Evolutionary conservation across 92 coral and sea anemone species (phyloP), one percentile per base, ranked within the genome.

Genomic region (Porites divaricata): DNA sequence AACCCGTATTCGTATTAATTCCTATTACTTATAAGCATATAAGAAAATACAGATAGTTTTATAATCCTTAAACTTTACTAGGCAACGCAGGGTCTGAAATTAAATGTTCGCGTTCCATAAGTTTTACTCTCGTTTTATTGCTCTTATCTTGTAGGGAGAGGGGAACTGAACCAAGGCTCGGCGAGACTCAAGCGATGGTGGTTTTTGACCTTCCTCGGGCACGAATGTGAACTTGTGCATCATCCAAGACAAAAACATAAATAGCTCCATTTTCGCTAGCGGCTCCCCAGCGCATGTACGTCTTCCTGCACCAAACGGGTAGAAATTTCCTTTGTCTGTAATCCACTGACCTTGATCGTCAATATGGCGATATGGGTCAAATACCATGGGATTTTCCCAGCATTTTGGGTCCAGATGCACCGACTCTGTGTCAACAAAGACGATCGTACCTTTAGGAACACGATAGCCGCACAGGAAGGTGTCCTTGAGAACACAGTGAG

Each of bases 281-380:
- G 93, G 16, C 52, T 85, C 89, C 20, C 93, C 93, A 0, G 90
- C 85, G 28, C 93, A 89, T 12, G 86, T 83, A 11, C 96, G 91
- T 23, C 92, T 76, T 10, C 96, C 96, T 51, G 92, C 93, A 13
- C 88, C 70, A 76, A 90, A 93, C 4, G 96, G 96, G 16, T 84
- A 76, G 22, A 87, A 89, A 76, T 89, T 93, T n/a, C 81, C 86
- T 8, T 72, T 77, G 22, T 45, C 63, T 0, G 88, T 67, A 28
- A 74, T 75, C 56, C 85, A 61, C 16, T 89, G 65, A 10, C 90
- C 90, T 11, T 85, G 79, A 11, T 78, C 21, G 48, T 89, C 87
- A 13, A 89, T 80, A 48, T 89, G 93, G 58, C 93, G 89, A n/a
- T 54, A 53, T 4, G 85, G 85, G 77, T 81, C 56, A n/a, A 81